Evolutionary conservation across 2,113 vertebrate species (phyloP), one percentile per base, ranked within the genome.

Genomic region (Stomatorhinus ivindoensis): DNA sequence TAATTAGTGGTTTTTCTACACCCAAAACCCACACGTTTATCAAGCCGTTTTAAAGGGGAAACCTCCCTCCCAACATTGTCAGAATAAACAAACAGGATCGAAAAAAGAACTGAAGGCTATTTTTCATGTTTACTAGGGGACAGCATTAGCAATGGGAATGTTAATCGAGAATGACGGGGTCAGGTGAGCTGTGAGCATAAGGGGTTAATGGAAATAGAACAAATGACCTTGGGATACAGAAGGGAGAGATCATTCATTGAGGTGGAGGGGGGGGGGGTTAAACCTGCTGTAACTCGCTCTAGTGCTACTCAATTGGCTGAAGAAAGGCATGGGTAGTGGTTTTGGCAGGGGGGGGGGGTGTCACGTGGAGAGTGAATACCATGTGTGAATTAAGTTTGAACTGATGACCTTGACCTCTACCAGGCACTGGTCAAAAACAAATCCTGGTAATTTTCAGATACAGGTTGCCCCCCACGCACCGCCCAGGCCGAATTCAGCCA

Each of bases 401-500:
- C 48, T 42, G 39, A 55, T 84, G 73, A 90, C 89, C 73, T 84
- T 84, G 89, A 50, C 47, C 39, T 84, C 73, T 35, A 27, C 44
- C 21, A 47, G 15, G 39, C 55, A 48, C 69, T 86, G 47, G 1
- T 73, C 47, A 27, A 87, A 86, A 88, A 42, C 17, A 3, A 58
- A 88, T 61, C 76, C 50, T 24, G 24, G 65, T 82, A 83, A 87
- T 82, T 87, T 88, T 61, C 86, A 50, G 39, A 47, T 83, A 89
- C 15, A 21, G 3, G 31, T 55, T 53, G 58, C 35, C 35, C 69
- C 69, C 47, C 61, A 76, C n/a, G 3, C 21, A n/a, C 15, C 21
- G 24, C 24, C 47, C 42, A 31, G 15, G 46, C 48, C 11, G 3
- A 35, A 50, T 44, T 93, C 92, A 93, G 6, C 6, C 44, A 7